phyloP scores from a whole-genome alignment of 1,140 invertebrate genomes.

The Proctacanthus coquilletti region DNA sequence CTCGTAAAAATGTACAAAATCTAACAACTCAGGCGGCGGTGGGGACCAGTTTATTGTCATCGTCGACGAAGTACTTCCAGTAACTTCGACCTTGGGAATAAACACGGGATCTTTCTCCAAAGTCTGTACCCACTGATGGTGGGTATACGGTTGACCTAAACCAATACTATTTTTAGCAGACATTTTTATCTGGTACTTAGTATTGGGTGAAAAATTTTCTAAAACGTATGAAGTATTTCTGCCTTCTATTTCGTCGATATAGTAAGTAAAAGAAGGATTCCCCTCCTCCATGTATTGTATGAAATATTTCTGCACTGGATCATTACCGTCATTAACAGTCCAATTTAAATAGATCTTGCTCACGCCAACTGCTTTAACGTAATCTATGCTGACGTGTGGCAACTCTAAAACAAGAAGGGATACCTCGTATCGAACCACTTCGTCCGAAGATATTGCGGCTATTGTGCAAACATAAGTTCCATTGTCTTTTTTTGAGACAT shows the following conservation, averaged over 20 bases:
- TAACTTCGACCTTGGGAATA: conserved; percentile 57
- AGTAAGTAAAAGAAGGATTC: conserved; percentile 31
- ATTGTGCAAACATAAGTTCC: conserved; percentile 44
- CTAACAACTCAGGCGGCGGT: conserved; percentile 44
- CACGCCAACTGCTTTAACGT: conserved; percentile 56
- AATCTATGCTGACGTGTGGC: conserved; percentile 54
- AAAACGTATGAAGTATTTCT: conserved; percentile 46
- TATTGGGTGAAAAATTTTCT: conserved; percentile 40
- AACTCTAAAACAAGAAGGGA: conserved; percentile 46
- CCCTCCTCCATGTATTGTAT: conserved; percentile 44
- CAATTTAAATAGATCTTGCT: conserved; percentile 65
- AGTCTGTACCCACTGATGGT: conserved; percentile 39
- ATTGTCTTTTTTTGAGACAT: conserved; percentile 46
- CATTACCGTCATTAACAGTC: conserved; percentile 64
- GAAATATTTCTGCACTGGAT: conserved; percentile 46
- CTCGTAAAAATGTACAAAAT: conserved; percentile 61
- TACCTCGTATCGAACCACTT: conserved; percentile 16
- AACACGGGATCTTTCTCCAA: conserved; percentile 57
- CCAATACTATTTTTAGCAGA: conserved; percentile 38
- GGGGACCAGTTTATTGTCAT: conserved; percentile 62
- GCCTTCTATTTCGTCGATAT: conserved; percentile 35
- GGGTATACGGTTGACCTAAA: conserved; percentile 29
- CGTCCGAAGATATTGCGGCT: conserved; percentile 13
- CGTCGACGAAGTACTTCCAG: conserved; percentile 57
- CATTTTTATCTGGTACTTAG: conserved; percentile 41